Percentiles rank a stretch among this genome's conserved stretches.
Conservation (phyloP, 2,888 invertebrate species). For the Himalopsyche japonica region DNA sequence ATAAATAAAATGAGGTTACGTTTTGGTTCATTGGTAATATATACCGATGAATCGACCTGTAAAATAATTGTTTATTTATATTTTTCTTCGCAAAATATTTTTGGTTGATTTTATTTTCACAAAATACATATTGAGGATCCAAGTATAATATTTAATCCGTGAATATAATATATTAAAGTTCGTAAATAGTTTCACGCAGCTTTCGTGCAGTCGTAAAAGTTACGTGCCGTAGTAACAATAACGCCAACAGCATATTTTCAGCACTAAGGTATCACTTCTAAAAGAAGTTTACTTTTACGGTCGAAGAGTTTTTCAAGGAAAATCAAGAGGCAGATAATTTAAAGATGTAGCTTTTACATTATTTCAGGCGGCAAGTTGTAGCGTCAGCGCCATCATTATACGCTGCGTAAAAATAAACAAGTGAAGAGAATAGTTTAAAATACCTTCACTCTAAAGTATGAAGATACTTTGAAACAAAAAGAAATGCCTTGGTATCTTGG, state of each 20-base stretch:
- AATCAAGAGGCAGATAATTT: not conserved
- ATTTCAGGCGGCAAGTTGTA: not conserved
- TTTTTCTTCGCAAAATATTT: too few relatives aligned
- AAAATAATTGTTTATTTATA: too few relatives aligned
- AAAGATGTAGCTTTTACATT: not conserved
- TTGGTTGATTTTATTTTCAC: too few relatives aligned
- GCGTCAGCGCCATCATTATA: not conserved
- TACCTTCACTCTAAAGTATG: not conserved
- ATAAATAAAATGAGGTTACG: too few relatives aligned
- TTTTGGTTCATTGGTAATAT: too few relatives aligned
- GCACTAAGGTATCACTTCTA: not conserved
- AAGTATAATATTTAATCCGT: too few relatives aligned
- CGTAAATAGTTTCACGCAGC: too few relatives aligned
- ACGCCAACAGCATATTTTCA: not conserved
- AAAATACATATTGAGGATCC: too few relatives aligned
- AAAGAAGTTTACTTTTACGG: not conserved
- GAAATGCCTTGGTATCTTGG: not conserved
- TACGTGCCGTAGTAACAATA: not conserved
- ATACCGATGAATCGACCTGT: too few relatives aligned
- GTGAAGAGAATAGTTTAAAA: not conserved
- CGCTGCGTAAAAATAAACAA: not conserved
- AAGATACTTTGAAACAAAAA: not conserved
- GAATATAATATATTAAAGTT: too few relatives aligned
- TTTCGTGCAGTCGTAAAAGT: not conserved
- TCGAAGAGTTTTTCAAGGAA: not conserved